Conservation (phyloP, 2,888 invertebrate species). For the Helicoverpa assulta region DNA sequence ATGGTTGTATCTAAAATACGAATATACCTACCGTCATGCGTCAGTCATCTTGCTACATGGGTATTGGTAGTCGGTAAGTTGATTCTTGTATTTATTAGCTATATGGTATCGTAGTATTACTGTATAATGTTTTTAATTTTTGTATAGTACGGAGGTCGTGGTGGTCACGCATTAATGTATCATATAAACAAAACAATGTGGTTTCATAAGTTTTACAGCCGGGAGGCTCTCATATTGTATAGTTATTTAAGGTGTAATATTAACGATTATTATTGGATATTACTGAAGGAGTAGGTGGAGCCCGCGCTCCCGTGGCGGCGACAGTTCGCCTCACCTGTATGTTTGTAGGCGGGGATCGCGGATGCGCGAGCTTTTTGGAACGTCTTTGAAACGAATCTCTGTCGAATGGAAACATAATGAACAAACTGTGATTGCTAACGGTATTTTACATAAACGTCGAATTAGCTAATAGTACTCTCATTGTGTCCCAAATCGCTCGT, state of each 20-base stretch:
- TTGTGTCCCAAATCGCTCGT: conserved; percentile 43
- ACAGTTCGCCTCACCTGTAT: conserved; percentile 44
- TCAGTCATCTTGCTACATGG: conserved; percentile 78
- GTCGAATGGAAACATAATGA: conserved; percentile 34
- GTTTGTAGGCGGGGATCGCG: conserved; percentile 39
- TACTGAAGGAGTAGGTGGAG: conserved; percentile 61
- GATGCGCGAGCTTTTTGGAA: conserved; percentile 47
- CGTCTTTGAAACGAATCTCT: conserved; percentile 16
- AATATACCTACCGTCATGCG: conserved; percentile 82
- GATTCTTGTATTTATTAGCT: conserved; percentile 88
- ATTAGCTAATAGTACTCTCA: conserved; percentile 46
- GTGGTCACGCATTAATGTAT: conserved; percentile 81
- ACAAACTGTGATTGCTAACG: conserved; percentile 53
- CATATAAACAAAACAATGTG: conserved; percentile 77
- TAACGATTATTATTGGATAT: conserved; percentile 74
- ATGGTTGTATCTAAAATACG: conserved; percentile 89
- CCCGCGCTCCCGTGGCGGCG: conserved; percentile 24
- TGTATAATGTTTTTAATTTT: conserved; percentile 90
- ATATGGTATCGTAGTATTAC: conserved; percentile 87
- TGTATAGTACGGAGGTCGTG: conserved; percentile 87
- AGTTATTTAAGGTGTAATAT: conserved; percentile 86
- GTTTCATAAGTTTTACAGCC: conserved; percentile 83
- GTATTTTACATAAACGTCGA: conserved; percentile 42
- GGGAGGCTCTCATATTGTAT: conserved; percentile 81
- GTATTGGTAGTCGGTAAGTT: conserved; percentile 85